Evolutionary conservation across 30 jellyfish, hydroid and myxozoan genomes (phyloP).

Genomic region (Pseudorhiza aurosa): DNA sequence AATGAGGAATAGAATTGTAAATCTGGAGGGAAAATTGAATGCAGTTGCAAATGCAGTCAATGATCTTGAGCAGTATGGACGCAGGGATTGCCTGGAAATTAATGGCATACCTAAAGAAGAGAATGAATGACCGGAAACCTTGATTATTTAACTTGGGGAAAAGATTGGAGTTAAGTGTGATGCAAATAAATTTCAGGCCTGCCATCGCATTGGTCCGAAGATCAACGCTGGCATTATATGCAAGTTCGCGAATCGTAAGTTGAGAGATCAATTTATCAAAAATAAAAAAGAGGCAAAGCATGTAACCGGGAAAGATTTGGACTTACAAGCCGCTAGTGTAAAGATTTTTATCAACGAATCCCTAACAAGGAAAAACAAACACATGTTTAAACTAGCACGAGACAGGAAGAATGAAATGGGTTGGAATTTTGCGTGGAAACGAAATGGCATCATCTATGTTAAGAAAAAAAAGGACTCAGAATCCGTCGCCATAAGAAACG

Average conservation of each 20-base stretch:
- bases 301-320: background rate
- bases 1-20: background rate
- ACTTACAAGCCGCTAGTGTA: background rate
- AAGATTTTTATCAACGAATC: background rate
- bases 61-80: slow-evolving; percentile 32
- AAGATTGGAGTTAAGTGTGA: slow-evolving; percentile 29
- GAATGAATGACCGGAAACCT: slow-evolving; percentile 7
- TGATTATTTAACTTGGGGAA: slow-evolving; percentile 13
- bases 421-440: background rate
- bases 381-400: background rate
- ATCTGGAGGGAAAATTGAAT: background rate
- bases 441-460: background rate
- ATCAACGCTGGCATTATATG: slow-evolving; percentile 27
- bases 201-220: slow-evolving; percentile 11
- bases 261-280: background rate
- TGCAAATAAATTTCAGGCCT: background rate
- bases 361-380: background rate
- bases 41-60: background rate
- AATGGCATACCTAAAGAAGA: slow-evolving; percentile 24
- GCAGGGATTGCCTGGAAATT: slow-evolving; percentile 19
- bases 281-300: slow-evolving; percentile 11
- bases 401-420: background rate
- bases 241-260: slow-evolving; percentile 11
- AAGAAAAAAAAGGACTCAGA: background rate
- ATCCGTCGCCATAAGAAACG: background rate